Evolutionary conservation across 1,140 invertebrate species (phyloP).

Genomic region (Pseudobourletiella spinata): DNA sequence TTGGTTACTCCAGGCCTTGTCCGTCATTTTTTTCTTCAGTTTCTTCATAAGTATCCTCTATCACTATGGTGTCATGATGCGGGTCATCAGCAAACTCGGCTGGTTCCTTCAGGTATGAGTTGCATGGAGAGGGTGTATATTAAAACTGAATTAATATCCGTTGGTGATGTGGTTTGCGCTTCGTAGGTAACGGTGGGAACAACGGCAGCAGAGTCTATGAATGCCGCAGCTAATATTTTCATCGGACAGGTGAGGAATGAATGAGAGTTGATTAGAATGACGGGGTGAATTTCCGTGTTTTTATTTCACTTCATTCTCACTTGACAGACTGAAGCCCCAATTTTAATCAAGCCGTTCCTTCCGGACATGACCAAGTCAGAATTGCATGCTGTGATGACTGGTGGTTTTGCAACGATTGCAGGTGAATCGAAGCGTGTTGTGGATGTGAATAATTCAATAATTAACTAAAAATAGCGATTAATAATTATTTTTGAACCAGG

Average conservation of each 20-base stretch:
- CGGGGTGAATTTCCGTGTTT: conserved; percentile 41
- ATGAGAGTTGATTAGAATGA: not conserved
- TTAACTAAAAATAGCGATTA: too few relatives aligned
- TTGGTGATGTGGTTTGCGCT: not conserved
- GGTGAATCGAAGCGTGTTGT: too few relatives aligned
- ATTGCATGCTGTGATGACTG: conserved; percentile 83
- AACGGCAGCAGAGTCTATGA: conserved; percentile 84
- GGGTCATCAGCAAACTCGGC: conserved; percentile 72
- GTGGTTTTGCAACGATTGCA: conserved; percentile 89
- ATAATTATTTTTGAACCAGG: conserved; percentile 43
- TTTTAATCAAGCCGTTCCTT: conserved; percentile 80
- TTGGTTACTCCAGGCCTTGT: conserved; percentile 61
- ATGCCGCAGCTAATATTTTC: conserved; percentile 53
- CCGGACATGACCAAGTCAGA: conserved; percentile 76
- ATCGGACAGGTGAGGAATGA: conserved; percentile 21
- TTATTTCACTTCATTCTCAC: too few relatives aligned
- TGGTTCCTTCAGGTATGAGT: conserved; percentile 55
- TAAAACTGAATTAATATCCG: too few relatives aligned
- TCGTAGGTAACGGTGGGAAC: conserved; percentile 57
- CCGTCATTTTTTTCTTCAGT: conserved; percentile 85
- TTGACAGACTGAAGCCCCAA: conserved; percentile 80
- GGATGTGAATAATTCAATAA: too few relatives aligned
- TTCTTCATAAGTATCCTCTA: conserved; percentile 79
- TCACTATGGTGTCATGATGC: conserved; percentile 79
- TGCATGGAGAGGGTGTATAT: too few relatives aligned